Conservation (phyloP, 1,140 invertebrate genomes). For the Lasioglossum albipes region DNA sequence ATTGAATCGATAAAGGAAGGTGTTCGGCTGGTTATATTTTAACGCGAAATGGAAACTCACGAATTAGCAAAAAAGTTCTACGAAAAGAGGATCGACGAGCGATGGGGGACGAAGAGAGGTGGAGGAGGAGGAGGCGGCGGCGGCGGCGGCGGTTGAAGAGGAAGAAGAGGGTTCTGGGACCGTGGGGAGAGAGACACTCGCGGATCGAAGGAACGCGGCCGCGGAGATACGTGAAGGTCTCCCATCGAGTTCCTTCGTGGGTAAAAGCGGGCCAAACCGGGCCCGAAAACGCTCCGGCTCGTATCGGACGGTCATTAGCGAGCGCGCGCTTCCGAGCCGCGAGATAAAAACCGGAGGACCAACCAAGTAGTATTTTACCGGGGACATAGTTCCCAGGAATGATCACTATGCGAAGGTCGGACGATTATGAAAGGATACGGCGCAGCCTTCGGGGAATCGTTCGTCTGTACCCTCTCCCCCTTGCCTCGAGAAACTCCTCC, state of each 20-base stretch:
- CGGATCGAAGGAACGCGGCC: neutral
- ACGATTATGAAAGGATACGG: conserved; percentile 71
- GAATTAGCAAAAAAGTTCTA: conserved; percentile 9
- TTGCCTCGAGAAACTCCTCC: no score
- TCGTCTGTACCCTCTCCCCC: conserved; percentile 6
- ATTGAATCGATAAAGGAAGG: conserved; percentile 31
- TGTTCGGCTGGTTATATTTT: conserved; percentile 15
- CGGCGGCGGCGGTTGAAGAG: no score
- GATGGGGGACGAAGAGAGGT: no score
- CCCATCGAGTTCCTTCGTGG: conserved; percentile 8
- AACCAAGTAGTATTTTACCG: conserved; percentile 71
- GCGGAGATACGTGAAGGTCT: neutral
- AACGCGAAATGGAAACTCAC: conserved; percentile 17
- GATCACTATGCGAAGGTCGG: conserved; percentile 76
- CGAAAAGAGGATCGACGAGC: neutral
- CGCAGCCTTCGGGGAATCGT: conserved; percentile 54
- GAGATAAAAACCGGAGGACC: conserved; percentile 72
- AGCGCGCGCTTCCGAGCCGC: conserved; percentile 71
- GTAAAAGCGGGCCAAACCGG: conserved; percentile 25
- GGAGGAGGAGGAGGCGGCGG: neutral
- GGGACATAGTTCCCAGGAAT: conserved; percentile 71
- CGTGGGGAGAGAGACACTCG: neutral
- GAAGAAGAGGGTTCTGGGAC: no score
- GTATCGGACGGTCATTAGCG: conserved; percentile 76
- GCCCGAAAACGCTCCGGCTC: conserved; percentile 38